phyloP scores from a whole-genome alignment of 2,113 vertebrate species.

The Elaphurus davidianus region DNA sequence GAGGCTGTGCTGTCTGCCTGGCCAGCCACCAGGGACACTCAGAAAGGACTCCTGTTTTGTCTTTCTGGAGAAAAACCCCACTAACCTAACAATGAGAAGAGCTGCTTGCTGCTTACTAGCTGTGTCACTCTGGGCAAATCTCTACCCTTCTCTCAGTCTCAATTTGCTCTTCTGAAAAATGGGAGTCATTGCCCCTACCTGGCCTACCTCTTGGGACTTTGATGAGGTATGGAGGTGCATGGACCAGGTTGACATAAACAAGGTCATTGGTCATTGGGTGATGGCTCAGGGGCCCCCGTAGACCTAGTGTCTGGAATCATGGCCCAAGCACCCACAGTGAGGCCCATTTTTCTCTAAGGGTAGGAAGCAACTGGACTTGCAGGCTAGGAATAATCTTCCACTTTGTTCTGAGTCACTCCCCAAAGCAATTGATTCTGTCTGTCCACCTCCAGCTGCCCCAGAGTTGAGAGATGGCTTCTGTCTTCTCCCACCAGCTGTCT shows the following conservation, averaged over 20 bases:
- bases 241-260: not conserved
- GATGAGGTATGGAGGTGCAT: not conserved
- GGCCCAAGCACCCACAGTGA: fast-evolving
- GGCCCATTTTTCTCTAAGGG: not conserved
- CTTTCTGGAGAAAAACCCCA: not conserved
- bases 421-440: not conserved
- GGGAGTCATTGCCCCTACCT: not conserved
- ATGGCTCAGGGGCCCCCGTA: not conserved
- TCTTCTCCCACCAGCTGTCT: not conserved
- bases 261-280: not conserved
- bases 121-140: not conserved
- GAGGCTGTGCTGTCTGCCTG: not conserved
- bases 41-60: not conserved
- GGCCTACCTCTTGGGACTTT: not conserved
- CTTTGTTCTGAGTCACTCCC: not conserved
- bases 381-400: not conserved
- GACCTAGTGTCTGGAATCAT: not conserved
- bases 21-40: not conserved
- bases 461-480: not conserved
- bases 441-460: not conserved
- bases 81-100: not conserved
- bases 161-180: not conserved
- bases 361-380: not conserved
- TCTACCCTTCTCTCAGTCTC: not conserved
- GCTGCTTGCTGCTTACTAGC: not conserved